Percentiles rank a stretch among this genome's conserved stretches.
These are phyloP conservation scores for Cotesia chilonis DNA, from an alignment of 1,140 invertebrate species.

Conservation along the genomic window DNA sequence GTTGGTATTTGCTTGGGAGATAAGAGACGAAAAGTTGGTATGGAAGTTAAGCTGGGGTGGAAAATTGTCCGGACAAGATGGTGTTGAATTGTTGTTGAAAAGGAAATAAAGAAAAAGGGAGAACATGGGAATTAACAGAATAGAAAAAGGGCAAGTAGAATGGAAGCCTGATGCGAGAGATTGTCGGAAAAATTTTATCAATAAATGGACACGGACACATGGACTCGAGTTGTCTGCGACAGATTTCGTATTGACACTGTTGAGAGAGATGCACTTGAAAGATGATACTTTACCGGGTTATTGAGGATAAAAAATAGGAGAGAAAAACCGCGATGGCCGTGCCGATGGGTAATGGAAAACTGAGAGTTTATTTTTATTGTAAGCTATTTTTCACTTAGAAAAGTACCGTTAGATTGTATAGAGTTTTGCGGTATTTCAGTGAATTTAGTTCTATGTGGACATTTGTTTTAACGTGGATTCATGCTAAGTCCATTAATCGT, in stretches of 20 bases:
- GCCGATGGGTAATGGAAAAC: not conserved
- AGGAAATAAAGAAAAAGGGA: not conserved
- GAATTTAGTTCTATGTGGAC: constrained; percentile 10
- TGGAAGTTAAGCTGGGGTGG: constrained; percentile 18
- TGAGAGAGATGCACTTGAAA: not conserved
- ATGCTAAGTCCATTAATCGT: not conserved
- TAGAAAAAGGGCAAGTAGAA: not conserved
- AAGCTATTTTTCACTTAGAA: constrained; percentile 47
- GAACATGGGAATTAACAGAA: constrained; percentile 15
- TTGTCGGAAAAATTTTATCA: constrained; percentile 8
- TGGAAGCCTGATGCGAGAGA: not conserved
- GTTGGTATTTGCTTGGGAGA: constrained; percentile 8
- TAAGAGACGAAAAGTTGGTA: constrained; percentile 1
- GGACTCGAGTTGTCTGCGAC: not conserved
- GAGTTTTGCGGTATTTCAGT: constrained; percentile 35
- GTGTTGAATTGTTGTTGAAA: constrained; percentile 2
- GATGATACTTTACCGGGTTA: not conserved
- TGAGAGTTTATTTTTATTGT: constrained; percentile 8
- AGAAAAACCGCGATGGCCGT: no score
- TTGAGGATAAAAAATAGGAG: no score
- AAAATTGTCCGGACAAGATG: constrained; percentile 18
- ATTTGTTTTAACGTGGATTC: constrained; percentile 6
- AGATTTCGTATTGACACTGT: no score
- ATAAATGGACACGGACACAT: not conserved
- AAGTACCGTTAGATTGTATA: constrained; percentile 46